Evolutionary conservation across 1,140 invertebrate species (phyloP).

Genomic region (Pseudomyrmex cubaensis): DNA sequence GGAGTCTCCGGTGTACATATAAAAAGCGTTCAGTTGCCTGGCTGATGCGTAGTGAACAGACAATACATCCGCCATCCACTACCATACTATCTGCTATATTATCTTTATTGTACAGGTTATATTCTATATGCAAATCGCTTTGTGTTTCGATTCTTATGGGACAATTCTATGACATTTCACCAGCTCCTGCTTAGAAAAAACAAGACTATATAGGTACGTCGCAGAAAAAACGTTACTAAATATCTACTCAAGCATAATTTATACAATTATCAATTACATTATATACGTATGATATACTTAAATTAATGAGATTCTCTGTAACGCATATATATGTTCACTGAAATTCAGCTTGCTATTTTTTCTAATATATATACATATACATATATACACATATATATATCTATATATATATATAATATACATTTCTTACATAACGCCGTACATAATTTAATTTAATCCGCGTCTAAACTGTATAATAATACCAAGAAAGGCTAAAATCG

Average conservation of each 20-base stretch:
- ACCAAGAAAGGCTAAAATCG: not conserved
- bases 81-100: conserved; percentile 76
- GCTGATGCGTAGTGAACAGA: conserved; percentile 84
- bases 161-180: conserved; percentile 75
- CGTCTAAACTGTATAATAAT: conserved; percentile 13
- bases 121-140: conserved; percentile 78
- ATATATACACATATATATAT: no score
- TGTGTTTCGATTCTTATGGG: conserved; percentile 78
- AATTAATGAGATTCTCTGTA: conserved; percentile 76
- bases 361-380: not conserved
- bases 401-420: no score
- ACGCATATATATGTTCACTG: conserved; percentile 40
- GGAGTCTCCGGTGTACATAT: conserved; percentile 99
- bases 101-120: conserved; percentile 79
- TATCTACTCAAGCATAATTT: conserved; percentile 79
- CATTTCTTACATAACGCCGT: no score
- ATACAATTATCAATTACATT: conserved; percentile 71
- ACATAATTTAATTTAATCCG: no score
- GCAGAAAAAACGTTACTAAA: conserved; percentile 75
- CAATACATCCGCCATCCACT: conserved; percentile 85
- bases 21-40: conserved; percentile 84
- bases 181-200: conserved; percentile 75
- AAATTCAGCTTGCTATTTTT: conserved; percentile 17
- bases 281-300: conserved; percentile 62
- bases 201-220: conserved; percentile 70